A percentile compares a stretch with the other conserved stretches of the same genome.
phyloP scores from a whole-genome alignment of 1,140 invertebrate genomes.

The Diuraphis noxia region DNA sequence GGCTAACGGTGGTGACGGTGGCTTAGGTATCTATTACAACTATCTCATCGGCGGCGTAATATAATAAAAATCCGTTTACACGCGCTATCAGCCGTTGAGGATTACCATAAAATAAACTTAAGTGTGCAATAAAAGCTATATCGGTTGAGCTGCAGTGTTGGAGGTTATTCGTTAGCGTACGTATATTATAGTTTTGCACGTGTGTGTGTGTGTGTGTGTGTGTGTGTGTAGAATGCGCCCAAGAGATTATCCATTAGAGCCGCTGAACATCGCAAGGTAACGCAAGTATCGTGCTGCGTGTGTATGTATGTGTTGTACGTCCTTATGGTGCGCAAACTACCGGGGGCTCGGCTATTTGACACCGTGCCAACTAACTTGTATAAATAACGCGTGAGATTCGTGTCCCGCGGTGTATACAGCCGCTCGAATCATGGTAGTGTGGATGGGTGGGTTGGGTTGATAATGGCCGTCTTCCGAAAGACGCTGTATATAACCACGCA shows the following conservation, averaged over 20 bases:
- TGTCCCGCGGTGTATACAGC: constrained; percentile 7
- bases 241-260: constrained; percentile 45
- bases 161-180: constrained; percentile 42
- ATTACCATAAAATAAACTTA: constrained; percentile 19
- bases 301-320: not conserved
- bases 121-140: constrained; percentile 37
- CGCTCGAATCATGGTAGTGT: not conserved
- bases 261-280: not conserved
- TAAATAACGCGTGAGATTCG: constrained; percentile 42
- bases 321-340: constrained; percentile 24
- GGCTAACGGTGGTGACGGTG: no score
- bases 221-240: not conserved
- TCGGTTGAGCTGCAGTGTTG: not conserved
- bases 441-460: not conserved
- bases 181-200: not conserved
- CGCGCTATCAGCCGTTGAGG: not conserved
- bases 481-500: not conserved
- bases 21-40: not conserved
- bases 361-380: constrained; percentile 49
- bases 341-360: constrained; percentile 26
- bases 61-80: constrained; percentile 41
- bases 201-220: not conserved
- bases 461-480: constrained; percentile 20
- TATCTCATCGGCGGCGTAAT: not conserved
- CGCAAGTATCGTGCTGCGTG: not conserved